These are phyloP conservation scores for Campylorhamphus procurvoides DNA, from an alignment of 2,113 vertebrate genomes.

Conservation along the genomic window DNA sequence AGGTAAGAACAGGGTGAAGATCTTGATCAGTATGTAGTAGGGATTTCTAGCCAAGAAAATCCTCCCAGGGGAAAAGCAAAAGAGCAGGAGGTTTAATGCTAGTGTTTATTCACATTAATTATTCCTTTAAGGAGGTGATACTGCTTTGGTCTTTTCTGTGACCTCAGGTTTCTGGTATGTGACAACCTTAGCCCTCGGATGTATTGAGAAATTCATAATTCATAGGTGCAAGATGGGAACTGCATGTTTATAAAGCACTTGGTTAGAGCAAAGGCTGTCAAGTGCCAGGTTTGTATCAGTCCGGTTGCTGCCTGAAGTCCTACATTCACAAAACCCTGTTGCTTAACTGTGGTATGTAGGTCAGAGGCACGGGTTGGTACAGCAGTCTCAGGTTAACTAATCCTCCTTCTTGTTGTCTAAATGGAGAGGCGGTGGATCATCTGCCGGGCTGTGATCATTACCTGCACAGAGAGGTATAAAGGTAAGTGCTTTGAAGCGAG, in stretches of 20 bases:
- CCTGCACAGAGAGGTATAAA: neutral
- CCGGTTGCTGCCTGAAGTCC: neutral
- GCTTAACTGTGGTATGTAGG: slow-evolving; percentile 16
- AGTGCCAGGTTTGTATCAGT: neutral
- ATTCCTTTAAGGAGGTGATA: neutral
- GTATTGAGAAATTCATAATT: neutral
- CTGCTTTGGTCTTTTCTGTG: neutral
- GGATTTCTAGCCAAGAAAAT: neutral
- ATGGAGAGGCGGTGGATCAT: neutral
- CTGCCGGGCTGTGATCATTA: neutral
- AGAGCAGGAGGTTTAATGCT: neutral
- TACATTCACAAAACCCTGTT: neutral
- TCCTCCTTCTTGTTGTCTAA: neutral
- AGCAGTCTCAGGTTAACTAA: neutral
- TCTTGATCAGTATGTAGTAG: neutral
- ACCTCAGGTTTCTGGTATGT: neutral
- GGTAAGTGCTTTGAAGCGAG: neutral
- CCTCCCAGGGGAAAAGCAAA: neutral
- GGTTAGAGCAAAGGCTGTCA: neutral
- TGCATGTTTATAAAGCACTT: neutral
- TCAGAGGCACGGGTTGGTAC: neutral
- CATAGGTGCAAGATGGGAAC: neutral
- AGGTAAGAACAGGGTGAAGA: neutral
- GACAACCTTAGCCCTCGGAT: neutral
- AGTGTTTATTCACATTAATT: neutral